phyloP scores from a whole-genome alignment of 2,113 vertebrate genomes.

The Brachypodius melanocephalos region DNA sequence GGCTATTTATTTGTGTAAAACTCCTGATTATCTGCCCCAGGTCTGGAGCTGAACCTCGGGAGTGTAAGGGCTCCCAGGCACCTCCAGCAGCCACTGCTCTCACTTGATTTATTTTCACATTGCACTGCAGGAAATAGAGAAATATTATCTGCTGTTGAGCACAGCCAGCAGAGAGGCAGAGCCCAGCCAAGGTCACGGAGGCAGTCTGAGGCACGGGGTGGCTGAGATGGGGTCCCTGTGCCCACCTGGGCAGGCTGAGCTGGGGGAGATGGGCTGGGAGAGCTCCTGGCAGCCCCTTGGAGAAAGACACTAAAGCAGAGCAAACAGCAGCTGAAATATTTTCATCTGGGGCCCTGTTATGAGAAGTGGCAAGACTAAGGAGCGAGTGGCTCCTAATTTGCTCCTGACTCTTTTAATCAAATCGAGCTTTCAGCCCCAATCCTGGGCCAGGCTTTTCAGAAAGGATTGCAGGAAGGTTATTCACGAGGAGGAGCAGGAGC shows the following conservation, averaged over 20 bases:
- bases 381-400: not conserved
- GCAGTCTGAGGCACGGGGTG: not conserved
- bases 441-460: not conserved
- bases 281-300: not conserved
- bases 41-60: not conserved
- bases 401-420: constrained; percentile 35
- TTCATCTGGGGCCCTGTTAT: not conserved
- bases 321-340: not conserved
- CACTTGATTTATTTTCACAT: constrained; percentile 35
- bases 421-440: constrained; percentile 28
- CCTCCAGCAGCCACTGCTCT: not conserved
- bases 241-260: not conserved
- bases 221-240: not conserved
- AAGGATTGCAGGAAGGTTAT: not conserved
- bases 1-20: not conserved
- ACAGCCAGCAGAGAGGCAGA: not conserved
- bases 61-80: not conserved
- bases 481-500: not conserved
- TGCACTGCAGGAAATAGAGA: constrained; percentile 42
- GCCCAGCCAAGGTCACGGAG: constrained; percentile 14
- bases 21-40: not conserved
- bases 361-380: not conserved
- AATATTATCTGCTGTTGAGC: constrained; percentile 30
- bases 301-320: not conserved
- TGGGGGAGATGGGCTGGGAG: not conserved